A percentile compares a stretch with the other conserved stretches of the same genome.
These are phyloP conservation scores for Echeneis naucrates DNA, from an alignment of 2,797 vertebrate species.

Conservation along the genomic window DNA sequence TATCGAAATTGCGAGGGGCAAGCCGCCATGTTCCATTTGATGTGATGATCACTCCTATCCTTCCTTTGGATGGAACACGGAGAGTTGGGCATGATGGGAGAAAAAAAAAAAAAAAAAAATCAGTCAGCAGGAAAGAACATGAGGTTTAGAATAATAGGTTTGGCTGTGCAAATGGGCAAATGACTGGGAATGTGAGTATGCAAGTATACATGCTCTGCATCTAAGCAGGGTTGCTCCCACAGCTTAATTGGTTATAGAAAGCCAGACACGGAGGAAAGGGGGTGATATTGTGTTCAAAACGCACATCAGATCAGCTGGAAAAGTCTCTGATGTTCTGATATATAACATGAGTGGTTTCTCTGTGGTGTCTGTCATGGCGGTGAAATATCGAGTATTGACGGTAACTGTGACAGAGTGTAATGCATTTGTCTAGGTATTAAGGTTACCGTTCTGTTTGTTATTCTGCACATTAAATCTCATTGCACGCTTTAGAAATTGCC, in stretches of 20 bases:
- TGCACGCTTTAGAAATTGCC: constrained; percentile 57
- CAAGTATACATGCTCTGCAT: constrained; percentile 20
- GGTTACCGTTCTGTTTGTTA: constrained; percentile 51
- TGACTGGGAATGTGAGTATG: constrained; percentile 2
- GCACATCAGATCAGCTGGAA: constrained; percentile 21
- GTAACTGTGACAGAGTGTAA: constrained; percentile 50
- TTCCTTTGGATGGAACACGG: constrained; percentile 38
- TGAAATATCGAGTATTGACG: constrained; percentile 57
- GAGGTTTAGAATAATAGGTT: constrained; percentile 26
- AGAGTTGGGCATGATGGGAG: constrained; percentile 4
- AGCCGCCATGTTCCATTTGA: constrained; percentile 60
- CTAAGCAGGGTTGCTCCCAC: background rate
- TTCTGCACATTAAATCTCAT: constrained; percentile 54
- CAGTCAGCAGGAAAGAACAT: constrained; percentile 33
- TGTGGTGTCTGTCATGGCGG: constrained; percentile 20
- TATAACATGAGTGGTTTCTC: constrained; percentile 38
- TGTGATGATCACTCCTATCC: constrained; percentile 53
- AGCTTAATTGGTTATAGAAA: constrained; percentile 44
- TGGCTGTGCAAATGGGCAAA: constrained; percentile 35
- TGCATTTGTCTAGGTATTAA: constrained; percentile 47
- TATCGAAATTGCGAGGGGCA: constrained; percentile 58
- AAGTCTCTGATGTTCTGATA: constrained; percentile 33
- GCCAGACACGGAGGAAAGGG: background rate
- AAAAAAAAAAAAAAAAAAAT: background rate
- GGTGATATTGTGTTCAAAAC: constrained; percentile 15